Evolutionary conservation across 2,113 vertebrate genomes (phyloP).

Genomic region (Zapornia atra): DNA sequence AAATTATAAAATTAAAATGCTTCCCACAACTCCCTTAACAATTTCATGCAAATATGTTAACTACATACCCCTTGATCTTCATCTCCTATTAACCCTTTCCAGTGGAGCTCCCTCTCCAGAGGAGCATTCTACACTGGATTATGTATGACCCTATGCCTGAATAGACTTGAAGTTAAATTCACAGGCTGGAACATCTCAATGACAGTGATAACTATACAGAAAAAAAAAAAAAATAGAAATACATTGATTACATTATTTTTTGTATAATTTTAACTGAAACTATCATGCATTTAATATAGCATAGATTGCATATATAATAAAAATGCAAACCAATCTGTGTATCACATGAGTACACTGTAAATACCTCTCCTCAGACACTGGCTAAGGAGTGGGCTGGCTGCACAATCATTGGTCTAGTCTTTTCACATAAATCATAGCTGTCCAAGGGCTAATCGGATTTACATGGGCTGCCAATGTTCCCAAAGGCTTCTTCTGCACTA

Average conservation of each 20-base stretch:
- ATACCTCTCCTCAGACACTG: not conserved
- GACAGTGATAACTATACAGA: not conserved
- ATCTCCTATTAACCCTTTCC: conserved; percentile 6
- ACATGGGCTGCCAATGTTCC: not conserved
- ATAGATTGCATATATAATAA: not conserved
- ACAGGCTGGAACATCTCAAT: not conserved
- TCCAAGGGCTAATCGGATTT: conserved; percentile 30
- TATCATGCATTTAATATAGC: not conserved
- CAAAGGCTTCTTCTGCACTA: conserved; percentile 3
- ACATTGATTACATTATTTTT: not conserved
- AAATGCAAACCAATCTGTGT: not conserved
- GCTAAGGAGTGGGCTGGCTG: not conserved
- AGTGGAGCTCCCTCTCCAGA: not conserved
- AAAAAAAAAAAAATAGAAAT: not conserved
- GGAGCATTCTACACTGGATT: not conserved
- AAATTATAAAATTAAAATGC: conserved; percentile 47
- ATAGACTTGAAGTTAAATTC: not conserved
- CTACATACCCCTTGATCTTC: not conserved
- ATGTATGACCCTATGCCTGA: not conserved
- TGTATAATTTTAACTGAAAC: not conserved
- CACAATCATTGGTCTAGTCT: not conserved
- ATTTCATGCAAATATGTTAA: conserved; percentile 38
- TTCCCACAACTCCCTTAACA: conserved; percentile 13
- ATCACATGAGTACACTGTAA: not conserved
- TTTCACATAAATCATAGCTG: conserved; percentile 35